Base-by-base conservation (phyloP, 2,113 vertebrate genomes). In the Todiramphus saurophagus region DNA sequence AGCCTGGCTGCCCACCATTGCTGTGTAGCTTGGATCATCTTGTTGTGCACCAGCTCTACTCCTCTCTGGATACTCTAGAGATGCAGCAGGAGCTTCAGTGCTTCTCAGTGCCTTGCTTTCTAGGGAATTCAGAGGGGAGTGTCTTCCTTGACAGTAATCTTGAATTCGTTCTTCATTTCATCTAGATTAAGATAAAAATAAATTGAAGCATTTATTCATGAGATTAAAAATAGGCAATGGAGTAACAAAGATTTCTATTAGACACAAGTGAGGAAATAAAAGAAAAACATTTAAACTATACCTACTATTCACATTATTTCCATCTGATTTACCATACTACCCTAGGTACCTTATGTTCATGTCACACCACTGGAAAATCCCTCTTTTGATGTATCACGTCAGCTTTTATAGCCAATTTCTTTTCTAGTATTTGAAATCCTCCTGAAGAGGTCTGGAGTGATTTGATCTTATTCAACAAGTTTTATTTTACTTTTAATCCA, bases 21-120 rank as follows among this genome's bases (percentile, higher is more conserved):
- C 91, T 9, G 39, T 18, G 76, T n/a, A 41, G 5, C 8, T 21
- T 3, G 24, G n/a, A 18, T 48, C 35, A 27, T 30, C 21, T 44
- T 39, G 1, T 2, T 16, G 46, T 23, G 27, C 50, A 17, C 15
- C 60, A 9, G 1, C 51, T 30, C 43, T 2, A 2, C 72, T n/a
- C 3, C 25, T 60, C 41, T 19, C 39, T 13, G 60, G 19, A 27
- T 13, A 12, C 39, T 9, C 39, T 9, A n/a, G 68, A 41, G 56
- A 25, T 1, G 27, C 82, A 76, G 44, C 8, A 51, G 48, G 73
- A 93, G 23, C 43, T 16, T 25, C 23, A 24, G 59, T 20, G 4
- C 44, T 27, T 59, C 5, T 11, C 59, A 53, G 21, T 50, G 63
- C 39, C 50, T 59, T 11, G 19, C 59, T 86, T 62, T 68, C 59